Evolutionary conservation across 1,140 invertebrate genomes (phyloP).

Genomic region (Tetranychus urticae): DNA sequence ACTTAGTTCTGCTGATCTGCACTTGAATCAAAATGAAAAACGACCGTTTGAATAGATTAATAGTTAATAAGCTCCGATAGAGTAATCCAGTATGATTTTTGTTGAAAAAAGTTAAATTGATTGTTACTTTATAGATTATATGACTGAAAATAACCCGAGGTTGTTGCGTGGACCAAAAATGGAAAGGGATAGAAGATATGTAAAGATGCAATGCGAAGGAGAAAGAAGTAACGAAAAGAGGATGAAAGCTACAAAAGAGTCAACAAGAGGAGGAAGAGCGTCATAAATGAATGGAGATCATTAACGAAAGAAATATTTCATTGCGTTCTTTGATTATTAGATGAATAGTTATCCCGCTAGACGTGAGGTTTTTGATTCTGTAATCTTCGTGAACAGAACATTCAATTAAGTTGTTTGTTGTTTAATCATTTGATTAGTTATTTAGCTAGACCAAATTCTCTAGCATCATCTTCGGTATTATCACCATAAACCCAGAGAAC

Average conservation of each 20-base stretch:
- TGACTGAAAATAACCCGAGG: not conserved
- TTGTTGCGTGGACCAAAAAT: not conserved
- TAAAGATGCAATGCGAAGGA: not conserved
- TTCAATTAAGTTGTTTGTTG: too few species aligned
- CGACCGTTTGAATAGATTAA: not conserved
- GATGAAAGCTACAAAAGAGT: not conserved
- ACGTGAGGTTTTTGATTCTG: too few species aligned
- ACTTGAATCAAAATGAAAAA: not conserved
- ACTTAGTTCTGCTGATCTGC: not conserved
- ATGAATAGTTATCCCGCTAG: too few species aligned
- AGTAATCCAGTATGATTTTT: not conserved
- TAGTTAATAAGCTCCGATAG: not conserved
- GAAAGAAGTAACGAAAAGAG: not conserved
- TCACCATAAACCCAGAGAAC: constrained; percentile 91
- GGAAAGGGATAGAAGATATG: not conserved
- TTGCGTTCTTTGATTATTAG: too few species aligned
- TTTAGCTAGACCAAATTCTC: constrained; percentile 36
- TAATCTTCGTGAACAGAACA: too few species aligned
- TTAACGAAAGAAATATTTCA: too few species aligned
- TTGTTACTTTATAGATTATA: not conserved
- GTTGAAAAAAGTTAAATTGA: not conserved
- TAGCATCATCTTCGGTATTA: constrained; percentile 80
- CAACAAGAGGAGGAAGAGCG: too few species aligned
- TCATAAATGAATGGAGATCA: too few species aligned
- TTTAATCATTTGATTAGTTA: too few species aligned